A percentile compares a stretch with the other conserved stretches of the same genome.
Conservation (phyloP, 1,140 invertebrate species). For the Euura lappo region DNA sequence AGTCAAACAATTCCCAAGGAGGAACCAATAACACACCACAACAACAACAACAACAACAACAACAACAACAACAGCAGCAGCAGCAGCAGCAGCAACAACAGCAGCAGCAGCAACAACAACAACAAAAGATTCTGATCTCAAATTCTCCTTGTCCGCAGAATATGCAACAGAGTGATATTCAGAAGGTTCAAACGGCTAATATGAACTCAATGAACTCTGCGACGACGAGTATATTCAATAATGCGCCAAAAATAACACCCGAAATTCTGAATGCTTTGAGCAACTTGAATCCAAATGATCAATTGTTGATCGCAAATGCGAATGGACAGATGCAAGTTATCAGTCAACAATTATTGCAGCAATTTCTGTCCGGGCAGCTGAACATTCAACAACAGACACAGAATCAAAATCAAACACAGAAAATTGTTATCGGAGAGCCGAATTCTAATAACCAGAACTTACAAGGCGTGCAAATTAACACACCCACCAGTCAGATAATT, state of each 20-base stretch:
- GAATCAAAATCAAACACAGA: slow-evolving; percentile 52
- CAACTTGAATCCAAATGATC: slow-evolving; percentile 59
- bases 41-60: slow-evolving; percentile 34
- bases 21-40: slow-evolving; percentile 19
- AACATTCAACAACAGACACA: slow-evolving; percentile 38
- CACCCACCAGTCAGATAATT: slow-evolving; percentile 59
- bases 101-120: slow-evolving; percentile 28
- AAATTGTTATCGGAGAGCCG: slow-evolving; percentile 57
- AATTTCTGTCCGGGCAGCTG: slow-evolving; percentile 53
- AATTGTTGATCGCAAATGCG: slow-evolving; percentile 54
- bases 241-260: slow-evolving; percentile 54
- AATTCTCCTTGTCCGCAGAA: slow-evolving; percentile 35
- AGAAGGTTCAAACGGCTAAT: slow-evolving; percentile 33
- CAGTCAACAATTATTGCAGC: slow-evolving; percentile 56
- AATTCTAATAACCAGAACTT: slow-evolving; percentile 51
- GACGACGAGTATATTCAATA: slow-evolving; percentile 50
- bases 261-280: slow-evolving; percentile 58
- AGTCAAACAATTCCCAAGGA: slow-evolving; percentile 22
- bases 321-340: slow-evolving; percentile 60
- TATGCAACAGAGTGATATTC: slow-evolving; percentile 35
- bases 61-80: slow-evolving; percentile 33
- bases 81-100: slow-evolving; percentile 23
- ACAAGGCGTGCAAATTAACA: slow-evolving; percentile 57
- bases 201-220: slow-evolving; percentile 48
- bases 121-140: slow-evolving; percentile 51